Evolutionary conservation across 2,113 vertebrate genomes (phyloP).

Genomic region (Poecilia latipinna): DNA sequence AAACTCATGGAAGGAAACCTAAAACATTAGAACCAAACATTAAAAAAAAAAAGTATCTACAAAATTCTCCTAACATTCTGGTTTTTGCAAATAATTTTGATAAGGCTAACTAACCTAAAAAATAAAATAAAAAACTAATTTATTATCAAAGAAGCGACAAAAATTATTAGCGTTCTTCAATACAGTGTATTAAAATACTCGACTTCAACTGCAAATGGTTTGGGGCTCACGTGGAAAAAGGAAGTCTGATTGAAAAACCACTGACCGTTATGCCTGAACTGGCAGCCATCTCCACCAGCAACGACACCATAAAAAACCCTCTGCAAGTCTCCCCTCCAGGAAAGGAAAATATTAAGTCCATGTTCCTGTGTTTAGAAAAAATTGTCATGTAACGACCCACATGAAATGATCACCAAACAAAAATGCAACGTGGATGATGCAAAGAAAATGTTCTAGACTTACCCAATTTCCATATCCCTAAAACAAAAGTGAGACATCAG

Average conservation of each 20-base stretch:
- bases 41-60: too few species aligned
- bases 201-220: neutral
- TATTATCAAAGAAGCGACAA: neutral
- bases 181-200: neutral
- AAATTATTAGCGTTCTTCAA: neutral
- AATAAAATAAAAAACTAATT: neutral
- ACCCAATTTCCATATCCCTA: constrained; percentile 71
- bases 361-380: constrained; percentile 77
- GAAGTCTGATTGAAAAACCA: constrained; percentile 3
- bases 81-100: neutral
- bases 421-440: neutral
- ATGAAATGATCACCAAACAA: neutral
- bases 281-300: constrained; percentile 86
- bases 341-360: constrained; percentile 82
- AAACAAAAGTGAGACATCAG: constrained; percentile 37
- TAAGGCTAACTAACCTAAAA: neutral
- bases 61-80: neutral
- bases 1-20: neutral
- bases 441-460: constrained; percentile 11
- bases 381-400: constrained; percentile 18
- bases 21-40: neutral
- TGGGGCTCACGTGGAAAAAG: neutral
- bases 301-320: constrained; percentile 86
- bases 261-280: constrained; percentile 83
- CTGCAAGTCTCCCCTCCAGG: constrained; percentile 83